Evolutionary conservation across 2,888 invertebrate species (phyloP), one percentile per base, ranked within the genome.

Genomic region (Pollenia angustigena): DNA sequence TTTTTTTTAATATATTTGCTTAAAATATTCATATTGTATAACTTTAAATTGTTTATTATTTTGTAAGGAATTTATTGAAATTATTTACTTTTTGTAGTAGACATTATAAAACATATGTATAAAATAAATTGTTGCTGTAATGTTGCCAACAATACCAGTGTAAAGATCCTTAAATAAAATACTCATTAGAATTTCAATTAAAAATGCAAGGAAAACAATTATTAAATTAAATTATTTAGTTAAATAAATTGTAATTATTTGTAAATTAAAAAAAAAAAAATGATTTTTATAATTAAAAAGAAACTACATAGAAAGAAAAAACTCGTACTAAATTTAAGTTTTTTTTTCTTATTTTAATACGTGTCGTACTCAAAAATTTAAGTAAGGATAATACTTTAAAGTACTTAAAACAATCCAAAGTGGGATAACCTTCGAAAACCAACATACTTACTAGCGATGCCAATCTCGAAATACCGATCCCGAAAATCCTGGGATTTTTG

Each of bases 91-190:
- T 66, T 75, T 69, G 11, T 66, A 66, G 16, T 52, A 64, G 52
- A 74, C 12, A 76, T 18, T 52, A 75, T n/a, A 56, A 64, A 54
- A 60, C 23, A 71, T 56, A 58, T 23, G 23, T 23, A 23, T 52
- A 62, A 12, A n/a, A 54, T 74, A 85, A 88, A 48, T 88, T 88
- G 88, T 87, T 88, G 87, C 72, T 87, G 74, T 72, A 48, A 32
- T 83, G 60, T 79, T 81, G 52, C 50, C 87, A 89, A 87, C 88
- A 86, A 83, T 85, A 88, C 92, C 92, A 92, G 92, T 92, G 89
- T 90, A 91, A 82, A 89, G 89, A 91, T 90, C 90, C 90, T 90
- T 90, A 88, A 89, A 88, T 64, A 81, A 74, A 92, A 92, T 92
- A 92, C 92, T 92, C 92, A 92, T 88, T 87, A 71, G 72, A 62